These are phyloP conservation scores for Heteromurus nitidus DNA, from an alignment of 2,888 invertebrate species.

Conservation along the genomic window DNA sequence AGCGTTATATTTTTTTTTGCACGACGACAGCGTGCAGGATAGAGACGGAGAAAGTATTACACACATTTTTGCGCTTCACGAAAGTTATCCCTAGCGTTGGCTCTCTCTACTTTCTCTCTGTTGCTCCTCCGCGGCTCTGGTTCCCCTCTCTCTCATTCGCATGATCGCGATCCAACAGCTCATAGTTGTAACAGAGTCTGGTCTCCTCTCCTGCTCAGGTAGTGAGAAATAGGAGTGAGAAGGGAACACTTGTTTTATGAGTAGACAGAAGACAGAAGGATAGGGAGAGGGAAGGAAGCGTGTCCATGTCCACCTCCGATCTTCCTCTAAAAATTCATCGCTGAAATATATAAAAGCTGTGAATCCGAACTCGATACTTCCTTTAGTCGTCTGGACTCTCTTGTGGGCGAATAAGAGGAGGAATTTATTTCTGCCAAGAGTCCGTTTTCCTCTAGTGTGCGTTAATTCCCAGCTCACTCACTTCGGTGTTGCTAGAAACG, in stretches of 20 bases:
- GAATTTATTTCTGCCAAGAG: not conserved
- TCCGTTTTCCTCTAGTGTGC: constrained; percentile 8
- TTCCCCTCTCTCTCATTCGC: not conserved
- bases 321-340: not conserved
- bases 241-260: not conserved
- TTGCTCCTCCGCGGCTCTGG: not conserved
- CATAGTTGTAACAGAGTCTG: too few species aligned
- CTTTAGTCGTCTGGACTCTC: constrained; percentile 55
- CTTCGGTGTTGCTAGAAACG: not conserved
- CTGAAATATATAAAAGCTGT: constrained; percentile 42
- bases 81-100: too few species aligned
- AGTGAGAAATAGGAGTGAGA: not conserved
- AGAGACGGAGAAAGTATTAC: too few species aligned
- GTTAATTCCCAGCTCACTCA: not conserved
- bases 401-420: constrained; percentile 19
- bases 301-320: constrained; percentile 9
- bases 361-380: constrained; percentile 25
- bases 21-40: not conserved
- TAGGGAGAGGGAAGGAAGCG: constrained; percentile 6
- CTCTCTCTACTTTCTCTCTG: not conserved
- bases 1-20: not conserved
- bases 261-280: constrained; percentile 2
- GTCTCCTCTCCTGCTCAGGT: not conserved
- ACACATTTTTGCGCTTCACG: too few species aligned
- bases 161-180: not conserved